Evolutionary conservation across 1,140 invertebrate species (phyloP), one percentile per base, ranked within the genome.

Genomic region (Anoplophora glabripennis): DNA sequence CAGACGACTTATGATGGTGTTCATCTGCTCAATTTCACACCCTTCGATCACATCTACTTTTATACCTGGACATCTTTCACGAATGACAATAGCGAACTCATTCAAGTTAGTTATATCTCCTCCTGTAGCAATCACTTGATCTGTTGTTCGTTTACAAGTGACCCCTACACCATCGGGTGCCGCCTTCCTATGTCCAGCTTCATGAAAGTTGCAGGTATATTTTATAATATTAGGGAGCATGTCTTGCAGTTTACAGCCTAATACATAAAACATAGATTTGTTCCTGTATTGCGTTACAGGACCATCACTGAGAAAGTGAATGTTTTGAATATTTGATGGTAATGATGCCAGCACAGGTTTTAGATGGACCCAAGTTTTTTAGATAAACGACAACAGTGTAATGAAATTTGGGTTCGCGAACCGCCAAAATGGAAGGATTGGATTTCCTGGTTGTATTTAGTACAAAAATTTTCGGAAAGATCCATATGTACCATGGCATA

Each of bases 151-250:
- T 35, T 55, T 55, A 35, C 15, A 44, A 3, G 42, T 55, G 33
- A 8, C 17, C 79, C 94, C 97, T 76, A 96, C 28, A 34, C 40
- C 53, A 35, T 55, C 41, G 17, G 41, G 28, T 44, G 53, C 28
- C 33, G 40, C 40, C 58, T 66, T 66, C 18, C 64, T 58, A 42
- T 64, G 61, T 0, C 58, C 57, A 15, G 57, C 33, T 33, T 64
- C 64, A 9, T 49, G 47, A 44, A 21, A 64, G 46, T 65, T 63
- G 59, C 59, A 61, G 5, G 54, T 11, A 49, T 14, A 28, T 37
- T 7, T 37, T n/a, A 37, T 53, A 56, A 47, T 47, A 47, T 47
- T 36, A 47, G 42, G 42, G n/a, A 10, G 28, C 7, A 47, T 7
- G 1, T 47, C 3, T 47, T n/a, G n/a, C n/a, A 47, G 42, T 47